Conservation (phyloP, 2,888 invertebrate species). For the Saturnia japonica region DNA sequence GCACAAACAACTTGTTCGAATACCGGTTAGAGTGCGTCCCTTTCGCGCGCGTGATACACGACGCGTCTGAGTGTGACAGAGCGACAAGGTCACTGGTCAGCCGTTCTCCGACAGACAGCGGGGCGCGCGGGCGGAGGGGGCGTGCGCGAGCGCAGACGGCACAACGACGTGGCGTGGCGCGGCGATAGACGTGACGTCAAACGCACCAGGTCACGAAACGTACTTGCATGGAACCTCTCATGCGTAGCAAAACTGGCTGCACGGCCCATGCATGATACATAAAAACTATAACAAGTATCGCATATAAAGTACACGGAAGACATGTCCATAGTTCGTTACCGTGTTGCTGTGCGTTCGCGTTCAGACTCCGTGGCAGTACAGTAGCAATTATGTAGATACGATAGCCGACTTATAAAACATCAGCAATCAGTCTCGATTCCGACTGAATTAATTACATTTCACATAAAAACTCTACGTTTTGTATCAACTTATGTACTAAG, state of each 20-base stretch:
- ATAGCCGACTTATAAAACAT: not conserved
- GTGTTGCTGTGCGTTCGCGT: not conserved
- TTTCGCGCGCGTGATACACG: conserved; percentile 43
- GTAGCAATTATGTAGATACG: conserved; percentile 12
- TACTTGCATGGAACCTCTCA: conserved; percentile 64
- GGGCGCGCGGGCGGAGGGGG: conserved; percentile 55
- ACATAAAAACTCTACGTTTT: not conserved
- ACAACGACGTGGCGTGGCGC: conserved; percentile 60
- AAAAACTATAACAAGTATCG: conserved; percentile 49
- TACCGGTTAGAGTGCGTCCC: conserved; percentile 58
- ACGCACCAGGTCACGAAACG: conserved; percentile 54
- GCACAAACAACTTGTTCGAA: conserved; percentile 70
- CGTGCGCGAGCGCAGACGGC: conserved; percentile 71
- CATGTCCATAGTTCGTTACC: not conserved
- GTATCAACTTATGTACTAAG: no score
- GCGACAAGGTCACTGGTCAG: conserved; percentile 79
- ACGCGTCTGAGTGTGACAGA: conserved; percentile 57
- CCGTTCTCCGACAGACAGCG: conserved; percentile 75
- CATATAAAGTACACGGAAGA: conserved; percentile 47
- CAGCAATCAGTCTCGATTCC: conserved; percentile 1
- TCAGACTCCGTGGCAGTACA: not conserved
- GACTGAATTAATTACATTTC: conserved; percentile 1
- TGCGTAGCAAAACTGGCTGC: conserved; percentile 73
- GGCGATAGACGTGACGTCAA: conserved; percentile 69
- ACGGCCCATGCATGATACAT: conserved; percentile 53